Evolutionary conservation across 2,797 vertebrate species (phyloP), one percentile per base, ranked within the genome.

Genomic region (Liasis olivaceus): DNA sequence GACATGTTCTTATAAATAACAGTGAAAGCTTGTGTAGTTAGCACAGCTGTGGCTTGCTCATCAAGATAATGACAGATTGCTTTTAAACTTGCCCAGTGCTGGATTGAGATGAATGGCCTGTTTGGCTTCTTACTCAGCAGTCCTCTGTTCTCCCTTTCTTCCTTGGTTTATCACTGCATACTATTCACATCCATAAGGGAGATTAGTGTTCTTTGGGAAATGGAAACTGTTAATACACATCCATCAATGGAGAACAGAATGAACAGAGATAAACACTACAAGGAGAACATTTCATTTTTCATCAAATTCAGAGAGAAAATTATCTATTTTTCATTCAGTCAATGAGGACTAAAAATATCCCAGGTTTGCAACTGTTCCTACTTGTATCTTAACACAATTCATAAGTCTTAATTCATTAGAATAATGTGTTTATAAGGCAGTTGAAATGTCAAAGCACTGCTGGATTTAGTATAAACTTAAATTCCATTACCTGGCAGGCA

Each of bases 401-500:
- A 96, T 98, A 98, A 98, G 97, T 97, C 97, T 98, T 98, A 97
- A 98, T 99, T 99, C 98, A 99, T 99, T 99, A 99, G 98, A 98
- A 98, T 99, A 99, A 99, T 99, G 98, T 99, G 99, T 99, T 99
- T 99, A 99, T 99, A 98, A 99, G 98, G 98, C 98, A 98, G 98
- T 99, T 98, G 98, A 99, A 99, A 99, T 99, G 98, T 99, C 99
- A 99, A 98, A 98, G 98, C 98, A 98, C 98, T 98, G 98, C 98
- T 98, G 98, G 98, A 99, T 99, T 99, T 99, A 99, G 98, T 99
- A 99, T 99, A 99, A 99, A 99, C 99, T 98, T 99, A 99, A 99
- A 99, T 99, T 99, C 99, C 99, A 99, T 99, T 99, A 99, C 99
- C 98, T 99, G 98, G 98, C 98, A 99, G 98, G 98, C 99, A 99